These are phyloP conservation scores for Meandrusa payeni DNA, from an alignment of 2,888 invertebrate genomes.

Conservation along the genomic window DNA sequence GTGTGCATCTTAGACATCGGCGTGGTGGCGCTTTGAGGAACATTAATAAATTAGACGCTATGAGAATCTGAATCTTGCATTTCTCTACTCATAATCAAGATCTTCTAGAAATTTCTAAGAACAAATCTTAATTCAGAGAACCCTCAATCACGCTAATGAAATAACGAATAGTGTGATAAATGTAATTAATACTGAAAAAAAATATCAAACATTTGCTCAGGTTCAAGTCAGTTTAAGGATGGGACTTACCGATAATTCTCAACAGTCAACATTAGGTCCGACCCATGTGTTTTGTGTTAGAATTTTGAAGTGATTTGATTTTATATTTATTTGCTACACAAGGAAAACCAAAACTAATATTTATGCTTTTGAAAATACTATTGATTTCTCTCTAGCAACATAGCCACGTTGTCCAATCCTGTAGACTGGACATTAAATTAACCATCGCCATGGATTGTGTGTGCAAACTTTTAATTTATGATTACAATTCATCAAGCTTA, in stretches of 20 bases:
- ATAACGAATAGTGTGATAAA: neutral
- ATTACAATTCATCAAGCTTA: conserved; percentile 3
- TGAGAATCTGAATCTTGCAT: conserved; percentile 3
- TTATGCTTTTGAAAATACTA: no score
- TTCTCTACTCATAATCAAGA: conserved; percentile 7
- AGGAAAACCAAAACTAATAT: neutral
- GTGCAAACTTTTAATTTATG: conserved; percentile 1
- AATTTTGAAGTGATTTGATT: no score
- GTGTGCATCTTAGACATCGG: conserved; percentile 24
- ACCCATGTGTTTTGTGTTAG: no score
- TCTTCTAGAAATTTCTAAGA: conserved; percentile 20
- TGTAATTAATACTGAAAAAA: no score
- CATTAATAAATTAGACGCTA: conserved; percentile 32
- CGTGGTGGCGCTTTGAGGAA: conserved; percentile 25
- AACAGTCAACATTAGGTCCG: no score
- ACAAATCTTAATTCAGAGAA: neutral
- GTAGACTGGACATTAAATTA: neutral
- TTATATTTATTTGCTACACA: no score
- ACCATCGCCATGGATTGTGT: neutral
- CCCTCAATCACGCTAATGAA: neutral
- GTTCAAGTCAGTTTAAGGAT: no score
- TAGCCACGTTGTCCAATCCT: no score
- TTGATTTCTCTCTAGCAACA: no score
- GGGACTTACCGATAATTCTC: no score
- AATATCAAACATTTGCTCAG: no score